Base-by-base conservation (phyloP, 2,888 invertebrate genomes). In the Patella caerulea region DNA sequence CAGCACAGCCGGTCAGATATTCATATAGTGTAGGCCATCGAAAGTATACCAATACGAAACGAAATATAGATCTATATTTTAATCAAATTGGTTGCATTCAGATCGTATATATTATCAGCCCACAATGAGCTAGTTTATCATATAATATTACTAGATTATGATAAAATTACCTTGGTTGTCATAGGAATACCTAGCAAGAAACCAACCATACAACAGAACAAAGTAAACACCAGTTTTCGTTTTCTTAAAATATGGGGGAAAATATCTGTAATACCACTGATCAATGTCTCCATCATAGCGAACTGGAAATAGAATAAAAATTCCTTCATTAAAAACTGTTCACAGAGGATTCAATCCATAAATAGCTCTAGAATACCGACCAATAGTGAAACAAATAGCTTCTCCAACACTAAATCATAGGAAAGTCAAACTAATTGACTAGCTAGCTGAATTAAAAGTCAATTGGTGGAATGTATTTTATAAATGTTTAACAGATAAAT, bases 231-330 rank as follows among this genome's bases (percentile, higher is more conserved):
- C 2, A 82, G 77, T 78, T 89, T 90, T 55, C 80, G 77, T 72
- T 80, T 84, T n/a, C 88, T 79, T 12, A 91, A 83, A 11, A 82
- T 69, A 0, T 24, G 73, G 7, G 90, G 89, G 77, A 87, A 90
- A 24, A 90, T 83, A 81, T 90, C 91, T 0, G 86, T 82, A 19
- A 89, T 79, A 9, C 87, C 89, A 55, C 88, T 88, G 71, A 90
- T 86, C 2, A 91, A 87, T 2, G 89, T 88, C 80, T 91, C 90
- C 86, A 90, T 88, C 86, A 88, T 87, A 14, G 87, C 89, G 82
- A 91, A 90, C 90, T 91, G 83, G 7, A 81, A 79, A 24, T 19
- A 56, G 65, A 74, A 75, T 69, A 12, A 77, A 14, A 71, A 75
- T 29, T 53, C 45, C 1, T 45, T 45, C 3, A 45, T 9, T 45